A percentile compares a stretch with the other conserved stretches of the same genome.
Evolutionary conservation across 2,888 invertebrate genomes (phyloP).

Genomic region (Odontocerum albicorne): DNA sequence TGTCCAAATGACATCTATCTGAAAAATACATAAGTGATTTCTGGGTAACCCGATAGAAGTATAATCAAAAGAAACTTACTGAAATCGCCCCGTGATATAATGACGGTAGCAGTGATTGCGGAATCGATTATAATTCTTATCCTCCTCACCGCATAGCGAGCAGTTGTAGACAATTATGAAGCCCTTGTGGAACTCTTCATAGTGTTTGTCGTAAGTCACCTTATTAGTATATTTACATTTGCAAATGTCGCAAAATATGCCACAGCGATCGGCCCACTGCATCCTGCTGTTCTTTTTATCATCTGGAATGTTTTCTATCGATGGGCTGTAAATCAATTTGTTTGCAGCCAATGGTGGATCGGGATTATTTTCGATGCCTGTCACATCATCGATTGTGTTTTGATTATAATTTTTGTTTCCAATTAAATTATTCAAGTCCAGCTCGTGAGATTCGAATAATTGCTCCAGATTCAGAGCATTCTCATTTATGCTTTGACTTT

Average conservation of each 20-base stretch:
- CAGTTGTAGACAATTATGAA: constrained; percentile 55
- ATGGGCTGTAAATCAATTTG: background rate
- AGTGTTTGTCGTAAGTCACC: constrained; percentile 54
- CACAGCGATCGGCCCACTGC: constrained; percentile 12
- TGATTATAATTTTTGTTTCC: no score
- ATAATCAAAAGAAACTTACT: constrained; percentile 14
- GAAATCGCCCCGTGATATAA: constrained; percentile 21
- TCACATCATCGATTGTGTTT: no score
- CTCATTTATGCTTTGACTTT: no score
- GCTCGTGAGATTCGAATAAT: no score
- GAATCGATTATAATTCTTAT: constrained; percentile 57
- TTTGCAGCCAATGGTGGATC: background rate
- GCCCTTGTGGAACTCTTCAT: constrained; percentile 48
- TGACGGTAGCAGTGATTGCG: constrained; percentile 61
- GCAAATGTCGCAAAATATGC: constrained; percentile 16
- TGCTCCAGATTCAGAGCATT: no score
- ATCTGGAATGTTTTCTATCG: background rate
- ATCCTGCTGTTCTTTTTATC: background rate
- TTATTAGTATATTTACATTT: constrained; percentile 6
- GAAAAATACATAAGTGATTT: no score
- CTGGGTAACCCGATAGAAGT: no score
- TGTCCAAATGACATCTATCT: no score
- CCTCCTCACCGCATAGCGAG: constrained; percentile 58
- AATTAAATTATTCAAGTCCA: no score
- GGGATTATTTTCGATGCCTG: no score